Conservation (phyloP, 2,113 vertebrate genomes). For the Nesospiza acunhae region DNA sequence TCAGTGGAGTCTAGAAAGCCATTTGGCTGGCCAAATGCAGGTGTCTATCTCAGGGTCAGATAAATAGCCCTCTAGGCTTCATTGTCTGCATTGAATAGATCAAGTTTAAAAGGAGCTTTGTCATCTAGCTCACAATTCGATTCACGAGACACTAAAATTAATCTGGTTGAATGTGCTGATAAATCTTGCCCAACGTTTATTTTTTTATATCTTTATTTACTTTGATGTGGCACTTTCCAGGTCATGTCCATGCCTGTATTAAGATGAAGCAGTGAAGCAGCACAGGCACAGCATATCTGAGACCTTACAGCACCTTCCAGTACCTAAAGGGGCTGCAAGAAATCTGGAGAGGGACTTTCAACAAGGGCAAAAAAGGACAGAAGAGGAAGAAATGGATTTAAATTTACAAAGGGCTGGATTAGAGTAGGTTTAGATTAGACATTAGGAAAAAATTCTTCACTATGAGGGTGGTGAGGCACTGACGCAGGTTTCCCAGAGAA, state of each 20-base stretch:
- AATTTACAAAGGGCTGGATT: not conserved
- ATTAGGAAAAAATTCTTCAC: not conserved
- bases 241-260: not conserved
- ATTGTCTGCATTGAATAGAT: not conserved
- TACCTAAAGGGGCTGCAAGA: not conserved
- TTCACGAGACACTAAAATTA: not conserved
- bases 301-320: not conserved
- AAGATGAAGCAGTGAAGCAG: not conserved
- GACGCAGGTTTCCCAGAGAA: not conserved
- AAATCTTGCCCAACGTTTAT: not conserved
- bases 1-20: conserved; percentile 34
- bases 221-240: not conserved
- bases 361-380: not conserved
- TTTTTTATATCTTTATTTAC: not conserved
- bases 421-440: not conserved
- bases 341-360: not conserved
- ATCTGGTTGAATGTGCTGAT: not conserved
- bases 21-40: conserved; percentile 14
- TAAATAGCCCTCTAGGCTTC: not conserved
- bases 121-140: not conserved
- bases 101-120: not conserved
- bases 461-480: fast-evolving
- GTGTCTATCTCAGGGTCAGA: not conserved
- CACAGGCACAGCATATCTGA: not conserved
- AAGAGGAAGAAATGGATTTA: not conserved